Percentiles rank a stretch among this genome's conserved stretches.
These are phyloP conservation scores for Saccopteryx bilineata DNA, from an alignment of 2,113 vertebrate genomes.

Conservation along the genomic window DNA sequence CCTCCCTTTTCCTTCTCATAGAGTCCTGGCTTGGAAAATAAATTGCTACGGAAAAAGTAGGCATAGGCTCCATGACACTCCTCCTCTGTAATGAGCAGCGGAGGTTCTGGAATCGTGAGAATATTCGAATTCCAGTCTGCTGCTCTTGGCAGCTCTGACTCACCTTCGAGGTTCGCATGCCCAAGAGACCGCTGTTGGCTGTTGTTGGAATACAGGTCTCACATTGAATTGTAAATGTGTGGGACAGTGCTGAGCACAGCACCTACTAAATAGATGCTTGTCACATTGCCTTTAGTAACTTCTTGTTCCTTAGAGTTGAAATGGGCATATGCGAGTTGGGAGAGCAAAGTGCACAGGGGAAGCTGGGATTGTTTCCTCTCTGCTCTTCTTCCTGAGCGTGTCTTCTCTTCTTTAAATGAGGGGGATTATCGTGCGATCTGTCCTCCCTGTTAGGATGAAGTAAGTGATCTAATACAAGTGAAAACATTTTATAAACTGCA, in stretches of 20 bases:
- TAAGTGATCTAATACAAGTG: background rate
- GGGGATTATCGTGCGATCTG: background rate
- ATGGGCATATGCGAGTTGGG: background rate
- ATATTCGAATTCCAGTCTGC: background rate
- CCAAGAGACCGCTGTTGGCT: background rate
- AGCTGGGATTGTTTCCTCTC: background rate
- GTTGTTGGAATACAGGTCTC: background rate
- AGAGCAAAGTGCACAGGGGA: background rate
- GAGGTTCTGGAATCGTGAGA: background rate
- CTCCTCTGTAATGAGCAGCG: background rate
- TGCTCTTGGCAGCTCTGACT: background rate
- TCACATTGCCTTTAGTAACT: background rate
- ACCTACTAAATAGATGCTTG: background rate
- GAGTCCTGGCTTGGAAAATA: background rate
- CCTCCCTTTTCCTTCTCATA: constrained; percentile 48
- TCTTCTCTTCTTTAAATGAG: background rate
- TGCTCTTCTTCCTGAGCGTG: background rate
- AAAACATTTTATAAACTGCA: background rate
- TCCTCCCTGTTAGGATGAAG: background rate
- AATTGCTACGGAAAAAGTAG: background rate
- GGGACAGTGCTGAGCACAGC: background rate
- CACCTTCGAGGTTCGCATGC: background rate
- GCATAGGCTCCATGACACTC: background rate
- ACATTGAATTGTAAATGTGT: background rate
- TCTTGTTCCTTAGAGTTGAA: background rate